Evolutionary conservation across 2,113 vertebrate species (phyloP).

Genomic region (Varanus komodoensis): DNA sequence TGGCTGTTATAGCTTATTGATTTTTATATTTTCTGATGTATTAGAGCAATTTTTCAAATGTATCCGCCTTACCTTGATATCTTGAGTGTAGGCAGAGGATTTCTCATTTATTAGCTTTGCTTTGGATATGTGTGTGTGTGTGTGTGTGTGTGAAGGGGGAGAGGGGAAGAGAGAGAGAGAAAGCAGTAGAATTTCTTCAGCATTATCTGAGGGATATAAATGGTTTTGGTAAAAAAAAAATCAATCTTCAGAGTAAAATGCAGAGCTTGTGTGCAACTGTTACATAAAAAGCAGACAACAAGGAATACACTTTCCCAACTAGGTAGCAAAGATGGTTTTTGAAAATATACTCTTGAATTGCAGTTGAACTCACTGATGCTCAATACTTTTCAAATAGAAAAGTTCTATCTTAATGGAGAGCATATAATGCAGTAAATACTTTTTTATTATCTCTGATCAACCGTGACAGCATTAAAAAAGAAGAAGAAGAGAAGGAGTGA

Average conservation of each 20-base stretch:
- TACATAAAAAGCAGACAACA: slow-evolving; percentile 68
- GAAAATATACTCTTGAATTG: slow-evolving; percentile 58
- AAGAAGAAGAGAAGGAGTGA: slow-evolving; percentile 40
- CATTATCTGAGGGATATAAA: slow-evolving; percentile 73
- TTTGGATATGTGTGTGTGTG: slow-evolving; percentile 31
- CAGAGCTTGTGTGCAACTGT: slow-evolving; percentile 66
- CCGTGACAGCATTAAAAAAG: slow-evolving; percentile 50
- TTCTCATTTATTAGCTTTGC: slow-evolving; percentile 81
- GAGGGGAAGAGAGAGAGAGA: too few relatives aligned
- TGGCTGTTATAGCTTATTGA: slow-evolving; percentile 83
- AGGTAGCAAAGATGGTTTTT: slow-evolving; percentile 62
- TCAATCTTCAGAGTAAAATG: slow-evolving; percentile 74
- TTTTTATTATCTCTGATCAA: slow-evolving; percentile 73
- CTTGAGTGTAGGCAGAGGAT: slow-evolving; percentile 76
- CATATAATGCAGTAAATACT: slow-evolving; percentile 66
- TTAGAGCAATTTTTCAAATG: slow-evolving; percentile 82
- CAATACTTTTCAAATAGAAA: slow-evolving; percentile 66
- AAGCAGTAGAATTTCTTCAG: slow-evolving; percentile 48
- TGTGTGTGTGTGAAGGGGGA: slow-evolving; percentile 31
- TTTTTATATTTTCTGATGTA: slow-evolving; percentile 83
- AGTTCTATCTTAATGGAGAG: slow-evolving; percentile 64
- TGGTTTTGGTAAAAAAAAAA: slow-evolving; percentile 63
- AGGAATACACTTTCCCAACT: slow-evolving; percentile 57
- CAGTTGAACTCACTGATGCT: slow-evolving; percentile 61
- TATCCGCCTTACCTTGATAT: slow-evolving; percentile 77